phyloP scores from a whole-genome alignment of 1,140 invertebrate genomes.

The Brachionus paranguensis region DNA sequence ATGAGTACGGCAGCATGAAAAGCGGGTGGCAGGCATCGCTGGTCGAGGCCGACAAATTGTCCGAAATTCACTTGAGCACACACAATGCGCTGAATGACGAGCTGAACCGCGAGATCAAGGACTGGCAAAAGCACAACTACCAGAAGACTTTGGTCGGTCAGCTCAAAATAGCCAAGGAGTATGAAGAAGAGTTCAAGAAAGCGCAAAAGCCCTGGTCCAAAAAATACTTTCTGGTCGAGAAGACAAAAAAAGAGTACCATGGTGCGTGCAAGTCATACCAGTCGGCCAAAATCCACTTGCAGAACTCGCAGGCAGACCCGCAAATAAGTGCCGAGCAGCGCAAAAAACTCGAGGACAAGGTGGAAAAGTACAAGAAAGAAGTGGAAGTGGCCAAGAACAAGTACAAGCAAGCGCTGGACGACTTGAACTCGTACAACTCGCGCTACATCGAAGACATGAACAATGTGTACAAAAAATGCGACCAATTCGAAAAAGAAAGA shows the following conservation, averaged over 20 bases:
- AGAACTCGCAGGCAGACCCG: conserved; percentile 85
- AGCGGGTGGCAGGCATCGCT: conserved; percentile 89
- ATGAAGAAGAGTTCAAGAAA: conserved; percentile 45
- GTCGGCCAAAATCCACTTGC: conserved; percentile 88
- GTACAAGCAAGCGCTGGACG: conserved; percentile 79
- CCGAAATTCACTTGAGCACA: conserved; percentile 38
- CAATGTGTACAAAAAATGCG: conserved; percentile 84
- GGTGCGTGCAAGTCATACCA: conserved; percentile 89
- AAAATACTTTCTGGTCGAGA: conserved; percentile 73
- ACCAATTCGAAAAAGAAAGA: conserved; percentile 86
- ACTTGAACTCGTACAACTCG: conserved; percentile 89
- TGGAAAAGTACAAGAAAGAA: conserved; percentile 84
- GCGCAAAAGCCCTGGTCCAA: conserved; percentile 97
- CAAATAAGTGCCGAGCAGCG: conserved; percentile 89
- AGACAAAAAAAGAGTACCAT: conserved; percentile 86
- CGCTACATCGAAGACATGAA: conserved; percentile 73
- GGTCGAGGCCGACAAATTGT: conserved; percentile 80
- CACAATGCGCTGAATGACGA: conserved; percentile 15
- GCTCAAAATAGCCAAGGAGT: conserved; percentile 33
- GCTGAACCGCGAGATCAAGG: background rate
- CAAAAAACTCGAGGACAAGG: conserved; percentile 88
- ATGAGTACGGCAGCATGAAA: conserved; percentile 90
- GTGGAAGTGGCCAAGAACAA: conserved; percentile 83
- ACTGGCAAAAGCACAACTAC: conserved; percentile 40
- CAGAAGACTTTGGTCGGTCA: conserved; percentile 19